A percentile compares a stretch with the other conserved stretches of the same genome.
phyloP scores from a whole-genome alignment of 2,113 vertebrate genomes.

The Hemibagrus wyckioides region DNA sequence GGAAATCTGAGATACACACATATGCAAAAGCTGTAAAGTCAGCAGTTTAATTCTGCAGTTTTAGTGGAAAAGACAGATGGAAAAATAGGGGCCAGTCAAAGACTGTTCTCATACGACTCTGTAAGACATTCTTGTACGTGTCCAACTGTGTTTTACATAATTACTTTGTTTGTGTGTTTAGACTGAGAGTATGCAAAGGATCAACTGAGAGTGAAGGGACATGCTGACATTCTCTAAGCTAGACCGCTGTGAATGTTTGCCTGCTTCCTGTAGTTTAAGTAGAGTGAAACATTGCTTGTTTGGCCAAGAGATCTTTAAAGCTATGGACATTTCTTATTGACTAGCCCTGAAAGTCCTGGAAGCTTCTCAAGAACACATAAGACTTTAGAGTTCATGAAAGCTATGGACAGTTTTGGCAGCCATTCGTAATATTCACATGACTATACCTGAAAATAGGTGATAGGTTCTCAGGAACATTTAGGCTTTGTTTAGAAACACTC shows the following conservation, averaged over 20 bases:
- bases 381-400: neutral
- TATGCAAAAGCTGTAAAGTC: conserved; percentile 27
- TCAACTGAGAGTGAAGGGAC: conserved; percentile 9
- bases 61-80: conserved; percentile 15
- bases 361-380: neutral
- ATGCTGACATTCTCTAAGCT: neutral
- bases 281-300: conserved; percentile 14
- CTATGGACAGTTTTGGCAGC: neutral
- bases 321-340: neutral
- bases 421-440: neutral
- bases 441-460: neutral
- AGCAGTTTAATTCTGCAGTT: conserved; percentile 33
- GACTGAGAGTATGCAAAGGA: conserved; percentile 4
- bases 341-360: neutral
- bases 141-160: conserved; percentile 39
- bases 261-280: conserved; percentile 50
- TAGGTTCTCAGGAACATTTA: conserved; percentile 6
- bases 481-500: neutral
- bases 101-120: conserved; percentile 1
- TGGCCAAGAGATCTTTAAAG: neutral
- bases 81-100: neutral
- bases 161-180: conserved; percentile 40
- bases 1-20: conserved; percentile 45
- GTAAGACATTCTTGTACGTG: neutral
- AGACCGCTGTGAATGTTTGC: conserved; percentile 42